phyloP scores from a whole-genome alignment of 2,113 vertebrate species.

The Pomatorhinus ruficollis region DNA sequence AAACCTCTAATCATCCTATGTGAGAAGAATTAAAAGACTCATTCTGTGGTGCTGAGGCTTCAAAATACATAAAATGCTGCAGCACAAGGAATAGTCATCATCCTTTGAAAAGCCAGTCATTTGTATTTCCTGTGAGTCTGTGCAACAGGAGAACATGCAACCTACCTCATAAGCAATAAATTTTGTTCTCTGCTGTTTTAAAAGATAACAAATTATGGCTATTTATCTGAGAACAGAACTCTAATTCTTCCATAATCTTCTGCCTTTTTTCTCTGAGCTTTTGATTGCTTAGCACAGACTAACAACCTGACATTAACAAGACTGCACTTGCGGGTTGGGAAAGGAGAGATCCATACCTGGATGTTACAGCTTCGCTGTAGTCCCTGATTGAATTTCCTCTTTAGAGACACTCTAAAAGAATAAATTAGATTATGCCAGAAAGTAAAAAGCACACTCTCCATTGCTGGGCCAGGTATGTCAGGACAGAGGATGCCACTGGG shows the following conservation, averaged over 20 bases:
- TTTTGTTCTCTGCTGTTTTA: not conserved
- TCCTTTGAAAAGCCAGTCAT: not conserved
- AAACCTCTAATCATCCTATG: not conserved
- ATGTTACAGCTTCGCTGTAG: not conserved
- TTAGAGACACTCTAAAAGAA: not conserved
- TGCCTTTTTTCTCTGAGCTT: not conserved
- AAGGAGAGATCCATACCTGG: not conserved
- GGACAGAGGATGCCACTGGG: not conserved
- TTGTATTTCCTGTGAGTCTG: not conserved
- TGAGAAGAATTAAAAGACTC: not conserved
- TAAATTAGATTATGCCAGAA: not conserved
- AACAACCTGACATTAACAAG: not conserved
- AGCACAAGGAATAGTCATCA: not conserved
- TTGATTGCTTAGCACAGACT: not conserved
- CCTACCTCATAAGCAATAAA: not conserved
- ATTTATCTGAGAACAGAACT: not conserved
- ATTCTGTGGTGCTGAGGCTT: not conserved
- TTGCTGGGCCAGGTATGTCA: not conserved
- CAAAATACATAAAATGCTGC: not conserved
- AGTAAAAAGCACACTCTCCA: not conserved
- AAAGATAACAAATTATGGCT: not conserved
- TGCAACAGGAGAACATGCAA: not conserved
- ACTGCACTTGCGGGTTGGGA: accelerated
- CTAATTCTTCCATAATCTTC: not conserved
- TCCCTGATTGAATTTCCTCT: not conserved